Conservation (phyloP, 1,140 invertebrate genomes). For the Tyrophagus putrescentiae region DNA sequence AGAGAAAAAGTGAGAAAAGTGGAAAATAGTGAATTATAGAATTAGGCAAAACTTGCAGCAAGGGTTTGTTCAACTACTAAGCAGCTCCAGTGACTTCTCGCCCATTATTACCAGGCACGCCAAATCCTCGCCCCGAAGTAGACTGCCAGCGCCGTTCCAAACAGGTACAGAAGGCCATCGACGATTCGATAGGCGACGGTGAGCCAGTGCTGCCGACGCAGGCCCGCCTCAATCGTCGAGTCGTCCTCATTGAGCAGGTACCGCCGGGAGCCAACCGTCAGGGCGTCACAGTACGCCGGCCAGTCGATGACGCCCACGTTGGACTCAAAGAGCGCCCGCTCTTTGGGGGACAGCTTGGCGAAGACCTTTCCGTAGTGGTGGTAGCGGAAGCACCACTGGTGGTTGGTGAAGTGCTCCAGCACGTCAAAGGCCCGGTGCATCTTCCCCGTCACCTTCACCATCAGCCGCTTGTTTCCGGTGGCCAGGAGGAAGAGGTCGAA, state of each 20-base stretch:
- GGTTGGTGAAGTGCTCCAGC: slow-evolving; percentile 55
- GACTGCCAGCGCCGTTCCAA: too few relatives aligned
- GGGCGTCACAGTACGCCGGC: slow-evolving; percentile 43
- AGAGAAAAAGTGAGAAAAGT: too few relatives aligned
- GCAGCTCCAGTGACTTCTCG: too few relatives aligned
- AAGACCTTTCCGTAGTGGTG: slow-evolving; percentile 47
- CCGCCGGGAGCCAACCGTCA: slow-evolving; percentile 10
- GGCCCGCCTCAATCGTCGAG: slow-evolving; percentile 29
- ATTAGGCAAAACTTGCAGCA: too few relatives aligned
- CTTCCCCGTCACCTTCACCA: slow-evolving; percentile 21
- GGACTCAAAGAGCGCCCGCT: slow-evolving; percentile 42
- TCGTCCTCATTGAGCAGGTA: slow-evolving; percentile 24
- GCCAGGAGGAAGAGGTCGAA: slow-evolving; percentile 20
- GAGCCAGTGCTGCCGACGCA: not conserved
- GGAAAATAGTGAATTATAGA: too few relatives aligned
- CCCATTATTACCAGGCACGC: too few relatives aligned
- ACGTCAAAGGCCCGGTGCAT: slow-evolving; percentile 38
- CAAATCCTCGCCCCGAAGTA: too few relatives aligned
- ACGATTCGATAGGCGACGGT: not conserved
- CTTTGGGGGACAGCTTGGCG: not conserved
- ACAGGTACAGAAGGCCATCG: too few relatives aligned
- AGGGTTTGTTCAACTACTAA: too few relatives aligned
- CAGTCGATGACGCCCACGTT: slow-evolving; percentile 51
- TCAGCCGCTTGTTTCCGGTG: slow-evolving; percentile 5
- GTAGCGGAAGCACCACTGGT: slow-evolving; percentile 66